These are phyloP conservation scores for Bungarus multicinctus DNA, from an alignment of 2,113 vertebrate genomes.

Conservation along the genomic window DNA sequence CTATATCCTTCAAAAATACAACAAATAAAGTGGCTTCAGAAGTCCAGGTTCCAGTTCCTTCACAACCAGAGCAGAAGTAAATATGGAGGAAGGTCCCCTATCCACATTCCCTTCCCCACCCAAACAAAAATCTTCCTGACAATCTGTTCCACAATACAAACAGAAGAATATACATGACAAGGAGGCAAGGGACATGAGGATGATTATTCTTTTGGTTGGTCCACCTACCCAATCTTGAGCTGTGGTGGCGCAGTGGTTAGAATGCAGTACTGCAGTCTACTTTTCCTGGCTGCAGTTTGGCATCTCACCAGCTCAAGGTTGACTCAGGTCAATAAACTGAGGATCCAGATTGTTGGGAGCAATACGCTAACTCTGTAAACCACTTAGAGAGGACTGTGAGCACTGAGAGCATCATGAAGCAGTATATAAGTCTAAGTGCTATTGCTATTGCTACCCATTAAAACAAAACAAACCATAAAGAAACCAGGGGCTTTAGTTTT, in stretches of 20 bases:
- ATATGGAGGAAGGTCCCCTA: background rate
- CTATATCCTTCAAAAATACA: background rate
- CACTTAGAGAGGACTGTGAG: no score
- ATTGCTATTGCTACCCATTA: background rate
- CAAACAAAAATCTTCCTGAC: background rate
- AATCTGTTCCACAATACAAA: background rate
- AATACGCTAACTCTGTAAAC: no score
- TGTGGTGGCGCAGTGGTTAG: no score
- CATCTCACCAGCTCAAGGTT: no score
- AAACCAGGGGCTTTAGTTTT: background rate
- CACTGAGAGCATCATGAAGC: no score
- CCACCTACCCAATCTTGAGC: background rate
- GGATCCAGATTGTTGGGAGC: no score
- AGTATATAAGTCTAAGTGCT: no score
- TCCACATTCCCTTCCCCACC: background rate
- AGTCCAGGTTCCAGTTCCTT: background rate
- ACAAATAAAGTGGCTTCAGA: background rate
- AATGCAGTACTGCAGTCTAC: no score
- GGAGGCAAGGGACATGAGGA: background rate
- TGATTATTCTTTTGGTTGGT: background rate
- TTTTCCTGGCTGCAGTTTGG: no score
- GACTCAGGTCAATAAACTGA: no score
- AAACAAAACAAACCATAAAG: background rate
- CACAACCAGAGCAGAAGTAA: background rate
- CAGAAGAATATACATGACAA: background rate